These are phyloP conservation scores for Acanthornis magna DNA, from an alignment of 2,797 vertebrate species.

Conservation along the genomic window DNA sequence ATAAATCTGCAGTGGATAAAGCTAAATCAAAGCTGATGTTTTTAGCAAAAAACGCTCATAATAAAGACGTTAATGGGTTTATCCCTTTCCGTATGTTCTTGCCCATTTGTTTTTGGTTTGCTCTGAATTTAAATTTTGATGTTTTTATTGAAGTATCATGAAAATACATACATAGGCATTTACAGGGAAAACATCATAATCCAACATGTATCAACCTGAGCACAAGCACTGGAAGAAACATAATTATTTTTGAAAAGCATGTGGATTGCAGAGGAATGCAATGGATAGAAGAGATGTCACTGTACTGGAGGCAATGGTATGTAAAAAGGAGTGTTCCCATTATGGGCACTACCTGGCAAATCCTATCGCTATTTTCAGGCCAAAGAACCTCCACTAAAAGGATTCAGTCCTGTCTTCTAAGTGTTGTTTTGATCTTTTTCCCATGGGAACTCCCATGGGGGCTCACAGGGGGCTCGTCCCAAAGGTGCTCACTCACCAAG, in stretches of 20 bases:
- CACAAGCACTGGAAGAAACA: background rate
- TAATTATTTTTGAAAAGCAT: background rate
- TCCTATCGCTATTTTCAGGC: background rate
- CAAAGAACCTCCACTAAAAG: background rate
- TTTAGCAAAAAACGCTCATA: background rate
- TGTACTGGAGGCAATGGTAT: background rate
- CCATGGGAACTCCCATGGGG: background rate
- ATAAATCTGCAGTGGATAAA: background rate
- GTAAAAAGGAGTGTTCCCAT: background rate
- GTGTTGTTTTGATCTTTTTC: background rate
- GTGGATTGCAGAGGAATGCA: background rate
- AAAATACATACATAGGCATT: background rate
- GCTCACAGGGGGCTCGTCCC: background rate
- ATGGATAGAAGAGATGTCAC: background rate
- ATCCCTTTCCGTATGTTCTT: background rate
- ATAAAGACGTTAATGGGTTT: background rate
- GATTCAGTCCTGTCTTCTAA: background rate
- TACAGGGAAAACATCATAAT: background rate
- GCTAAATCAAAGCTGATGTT: conserved; percentile 9
- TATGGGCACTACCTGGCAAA: background rate
- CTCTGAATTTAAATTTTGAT: background rate
- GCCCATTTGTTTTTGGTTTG: background rate
- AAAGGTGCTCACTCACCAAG: background rate
- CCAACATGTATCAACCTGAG: background rate
- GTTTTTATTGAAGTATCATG: background rate